phyloP scores from a whole-genome alignment of 2,113 vertebrate species.

The Cyprinus carpio region DNA sequence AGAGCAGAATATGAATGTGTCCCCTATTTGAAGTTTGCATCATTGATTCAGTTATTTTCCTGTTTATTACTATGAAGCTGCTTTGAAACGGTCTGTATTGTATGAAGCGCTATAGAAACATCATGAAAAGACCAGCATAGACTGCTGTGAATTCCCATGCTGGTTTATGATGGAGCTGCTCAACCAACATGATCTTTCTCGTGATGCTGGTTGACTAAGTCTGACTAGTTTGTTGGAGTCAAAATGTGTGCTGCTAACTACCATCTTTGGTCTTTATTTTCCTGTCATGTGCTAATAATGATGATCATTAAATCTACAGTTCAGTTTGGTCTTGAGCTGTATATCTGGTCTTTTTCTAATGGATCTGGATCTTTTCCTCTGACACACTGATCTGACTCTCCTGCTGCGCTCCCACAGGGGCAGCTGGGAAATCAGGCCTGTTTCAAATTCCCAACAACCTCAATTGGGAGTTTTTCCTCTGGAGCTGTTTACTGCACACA shows the following conservation, averaged over 20 bases:
- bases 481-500: conserved; percentile 70
- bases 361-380: conserved; percentile 33
- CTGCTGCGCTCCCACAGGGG: conserved; percentile 42
- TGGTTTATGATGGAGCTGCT: neutral
- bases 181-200: neutral
- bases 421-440: conserved; percentile 59
- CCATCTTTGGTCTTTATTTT: neutral
- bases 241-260: neutral
- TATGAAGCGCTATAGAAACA: neutral
- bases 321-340: neutral
- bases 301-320: neutral
- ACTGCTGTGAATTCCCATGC: neutral
- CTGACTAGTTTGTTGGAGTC: neutral
- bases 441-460: conserved; percentile 67
- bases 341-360: conserved; percentile 16
- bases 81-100: neutral
- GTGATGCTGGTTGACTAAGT: neutral
- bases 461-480: conserved; percentile 61
- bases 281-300: neutral
- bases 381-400: conserved; percentile 53
- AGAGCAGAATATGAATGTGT: neutral
- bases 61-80: neutral
- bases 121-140: neutral
- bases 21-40: neutral
- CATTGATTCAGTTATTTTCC: neutral